These are phyloP conservation scores for Caranx melampygus DNA, from an alignment of 2,113 vertebrate species.

Conservation along the genomic window DNA sequence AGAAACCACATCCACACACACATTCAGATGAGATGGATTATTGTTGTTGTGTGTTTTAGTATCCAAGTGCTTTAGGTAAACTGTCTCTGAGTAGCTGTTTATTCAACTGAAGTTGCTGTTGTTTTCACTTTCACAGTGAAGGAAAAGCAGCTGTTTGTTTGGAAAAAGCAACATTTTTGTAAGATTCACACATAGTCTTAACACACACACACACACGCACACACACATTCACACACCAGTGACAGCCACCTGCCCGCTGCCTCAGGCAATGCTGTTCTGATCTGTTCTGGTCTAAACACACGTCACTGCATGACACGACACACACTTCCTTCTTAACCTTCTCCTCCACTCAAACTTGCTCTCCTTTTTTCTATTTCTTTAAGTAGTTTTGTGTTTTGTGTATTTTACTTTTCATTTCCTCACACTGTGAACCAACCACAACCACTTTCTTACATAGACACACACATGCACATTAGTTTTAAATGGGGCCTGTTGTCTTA, in stretches of 20 bases:
- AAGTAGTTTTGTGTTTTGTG: neutral
- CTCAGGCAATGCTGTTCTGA: constrained; percentile 72
- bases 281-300: constrained; percentile 76
- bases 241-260: constrained; percentile 80
- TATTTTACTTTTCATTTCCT: neutral
- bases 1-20: constrained; percentile 3
- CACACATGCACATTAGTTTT: constrained; percentile 31
- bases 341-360: neutral
- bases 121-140: neutral
- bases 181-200: constrained; percentile 16
- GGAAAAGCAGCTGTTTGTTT: neutral
- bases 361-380: constrained; percentile 21
- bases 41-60: neutral
- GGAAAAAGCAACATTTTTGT: constrained; percentile 17
- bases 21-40: neutral
- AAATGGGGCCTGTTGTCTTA: constrained; percentile 55
- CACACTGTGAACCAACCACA: neutral
- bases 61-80: neutral
- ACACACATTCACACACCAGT: constrained; percentile 70
- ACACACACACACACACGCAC: constrained; percentile 41
- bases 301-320: constrained; percentile 63
- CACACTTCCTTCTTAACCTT: constrained; percentile 48
- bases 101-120: neutral
- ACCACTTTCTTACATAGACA: neutral
- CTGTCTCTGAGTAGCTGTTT: neutral